Evolutionary conservation across 2,797 vertebrate species (phyloP).

Genomic region (Sardinella longiceps): DNA sequence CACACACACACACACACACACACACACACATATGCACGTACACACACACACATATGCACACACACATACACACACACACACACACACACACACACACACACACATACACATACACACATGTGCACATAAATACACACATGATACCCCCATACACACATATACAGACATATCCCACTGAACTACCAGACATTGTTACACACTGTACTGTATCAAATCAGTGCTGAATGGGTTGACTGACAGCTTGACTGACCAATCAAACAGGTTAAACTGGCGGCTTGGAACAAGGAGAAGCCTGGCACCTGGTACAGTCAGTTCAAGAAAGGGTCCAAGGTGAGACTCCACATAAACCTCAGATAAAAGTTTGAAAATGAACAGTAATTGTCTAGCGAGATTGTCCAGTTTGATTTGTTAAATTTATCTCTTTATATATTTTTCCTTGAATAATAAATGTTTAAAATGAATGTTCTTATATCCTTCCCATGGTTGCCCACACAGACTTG

Average conservation of each 20-base stretch:
- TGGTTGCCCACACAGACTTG: too few species aligned
- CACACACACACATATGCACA: neutral
- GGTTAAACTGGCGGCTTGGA: slow-evolving; percentile 95
- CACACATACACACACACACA: neutral
- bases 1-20: neutral
- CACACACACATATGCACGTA: neutral
- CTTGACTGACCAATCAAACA: slow-evolving; percentile 58
- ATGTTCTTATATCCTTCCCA: too few species aligned
- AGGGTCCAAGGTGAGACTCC: slow-evolving; percentile 83
- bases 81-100: neutral
- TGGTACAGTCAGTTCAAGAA: slow-evolving; percentile 98
- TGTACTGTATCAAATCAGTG: neutral
- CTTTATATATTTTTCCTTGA: slow-evolving; percentile 3
- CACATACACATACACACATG: neutral
- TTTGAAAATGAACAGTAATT: too few species aligned
- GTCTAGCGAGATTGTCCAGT: too few species aligned
- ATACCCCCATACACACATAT: neutral
- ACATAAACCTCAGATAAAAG: neutral
- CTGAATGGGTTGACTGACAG: neutral
- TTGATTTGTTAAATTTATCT: neutral
- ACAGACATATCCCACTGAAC: neutral
- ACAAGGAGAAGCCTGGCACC: slow-evolving; percentile 87
- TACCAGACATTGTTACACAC: neutral
- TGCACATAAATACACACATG: too few species aligned
- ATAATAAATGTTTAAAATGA: neutral